Evolutionary conservation across 2,113 vertebrate species (phyloP).

Genomic region (Xenopus laevis): DNA sequence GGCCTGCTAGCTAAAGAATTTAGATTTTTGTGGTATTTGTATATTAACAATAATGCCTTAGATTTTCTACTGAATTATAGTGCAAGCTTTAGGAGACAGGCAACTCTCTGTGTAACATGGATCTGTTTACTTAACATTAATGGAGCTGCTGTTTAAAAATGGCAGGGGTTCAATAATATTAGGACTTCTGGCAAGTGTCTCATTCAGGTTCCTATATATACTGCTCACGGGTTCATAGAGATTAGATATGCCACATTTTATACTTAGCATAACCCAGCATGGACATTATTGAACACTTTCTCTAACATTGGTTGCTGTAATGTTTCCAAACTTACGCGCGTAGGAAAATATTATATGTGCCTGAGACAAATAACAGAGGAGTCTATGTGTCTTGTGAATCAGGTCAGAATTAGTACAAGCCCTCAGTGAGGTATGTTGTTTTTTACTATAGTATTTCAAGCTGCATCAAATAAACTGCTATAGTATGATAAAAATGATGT

Average conservation of each 20-base stretch:
- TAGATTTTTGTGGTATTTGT: neutral
- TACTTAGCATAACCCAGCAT: neutral
- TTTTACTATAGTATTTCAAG: no score
- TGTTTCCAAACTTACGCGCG: neutral
- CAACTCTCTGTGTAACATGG: constrained; percentile 5
- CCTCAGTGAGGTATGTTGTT: no score
- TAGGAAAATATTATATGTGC: no score
- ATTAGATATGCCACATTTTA: neutral
- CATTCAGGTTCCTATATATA: constrained; percentile 12
- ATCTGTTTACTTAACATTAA: neutral
- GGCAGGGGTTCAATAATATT: constrained; percentile 11
- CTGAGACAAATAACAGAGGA: no score
- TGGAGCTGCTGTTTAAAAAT: neutral
- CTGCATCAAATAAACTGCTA: no score
- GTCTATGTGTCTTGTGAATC: no score
- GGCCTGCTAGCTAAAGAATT: neutral
- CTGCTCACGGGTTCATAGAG: neutral
- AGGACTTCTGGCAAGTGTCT: neutral
- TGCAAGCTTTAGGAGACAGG: constrained; percentile 7
- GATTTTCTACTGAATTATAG: neutral
- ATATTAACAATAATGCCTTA: no score
- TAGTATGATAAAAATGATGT: no score
- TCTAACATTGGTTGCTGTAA: neutral
- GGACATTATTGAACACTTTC: no score
- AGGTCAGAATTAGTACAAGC: no score